phyloP scores from a whole-genome alignment of 2,888 invertebrate species.

The Aphelenchoides bicaudatus region DNA sequence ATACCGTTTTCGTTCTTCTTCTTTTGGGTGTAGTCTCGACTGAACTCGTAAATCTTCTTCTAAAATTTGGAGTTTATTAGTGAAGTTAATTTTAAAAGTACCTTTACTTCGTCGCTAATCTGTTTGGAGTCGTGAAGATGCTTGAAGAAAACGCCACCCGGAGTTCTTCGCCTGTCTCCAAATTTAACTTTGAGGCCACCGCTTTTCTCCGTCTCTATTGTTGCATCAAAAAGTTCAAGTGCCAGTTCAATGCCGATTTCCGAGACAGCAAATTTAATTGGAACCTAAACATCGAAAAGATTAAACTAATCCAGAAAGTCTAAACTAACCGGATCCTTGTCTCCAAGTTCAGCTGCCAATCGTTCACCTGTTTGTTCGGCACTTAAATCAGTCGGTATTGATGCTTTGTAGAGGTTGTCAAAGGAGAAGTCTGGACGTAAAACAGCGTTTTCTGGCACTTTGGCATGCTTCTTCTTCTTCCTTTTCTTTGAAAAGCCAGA shows the following conservation, averaged over 20 bases:
- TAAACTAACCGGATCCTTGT: constrained; percentile 12
- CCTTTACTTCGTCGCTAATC: too few relatives aligned
- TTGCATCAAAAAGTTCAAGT: constrained; percentile 40
- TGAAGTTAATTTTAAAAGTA: too few relatives aligned
- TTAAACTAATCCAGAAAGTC: background rate
- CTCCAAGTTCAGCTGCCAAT: too few relatives aligned
- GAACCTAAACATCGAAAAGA: constrained; percentile 16
- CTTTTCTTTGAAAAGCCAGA: background rate
- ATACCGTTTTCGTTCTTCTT: too few relatives aligned
- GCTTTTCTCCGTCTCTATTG: constrained; percentile 38
- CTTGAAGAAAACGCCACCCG: constrained; percentile 56
- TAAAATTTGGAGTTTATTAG: too few relatives aligned
- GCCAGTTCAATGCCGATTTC: constrained; percentile 35
- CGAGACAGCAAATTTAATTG: constrained; percentile 38
- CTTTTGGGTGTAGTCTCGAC: too few relatives aligned
- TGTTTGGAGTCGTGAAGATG: too few relatives aligned
- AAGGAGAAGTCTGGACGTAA: background rate
- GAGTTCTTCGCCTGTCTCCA: constrained; percentile 39
- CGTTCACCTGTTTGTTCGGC: constrained; percentile 17
- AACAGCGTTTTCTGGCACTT: background rate
- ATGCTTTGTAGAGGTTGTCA: background rate
- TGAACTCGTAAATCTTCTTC: too few relatives aligned
- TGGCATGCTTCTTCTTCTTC: background rate
- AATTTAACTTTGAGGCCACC: constrained; percentile 44
- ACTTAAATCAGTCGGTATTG: background rate